These are phyloP conservation scores for Chrysina gloriosa DNA, from an alignment of 2,888 invertebrate species.

Conservation along the genomic window DNA sequence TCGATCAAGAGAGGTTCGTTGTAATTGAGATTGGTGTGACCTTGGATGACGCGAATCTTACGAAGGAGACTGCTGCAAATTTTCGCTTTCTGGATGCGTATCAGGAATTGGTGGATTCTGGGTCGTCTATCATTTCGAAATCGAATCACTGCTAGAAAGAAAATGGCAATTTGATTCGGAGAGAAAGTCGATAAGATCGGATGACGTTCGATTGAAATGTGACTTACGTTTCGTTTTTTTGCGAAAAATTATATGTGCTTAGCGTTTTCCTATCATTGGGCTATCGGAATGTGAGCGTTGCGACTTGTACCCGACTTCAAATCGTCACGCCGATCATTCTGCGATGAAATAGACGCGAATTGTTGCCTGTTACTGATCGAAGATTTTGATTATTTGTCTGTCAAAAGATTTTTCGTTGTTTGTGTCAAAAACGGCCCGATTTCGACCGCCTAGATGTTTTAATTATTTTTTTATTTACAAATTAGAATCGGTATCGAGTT, in stretches of 20 bases:
- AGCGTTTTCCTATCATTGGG: too few relatives aligned
- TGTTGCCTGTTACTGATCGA: constrained; percentile 24
- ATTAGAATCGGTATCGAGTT: not conserved
- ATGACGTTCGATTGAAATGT: too few relatives aligned
- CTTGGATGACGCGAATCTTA: constrained; percentile 32
- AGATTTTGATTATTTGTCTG: constrained; percentile 30
- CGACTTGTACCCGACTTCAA: not conserved
- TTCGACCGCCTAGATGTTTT: constrained; percentile 9
- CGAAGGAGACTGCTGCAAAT: constrained; percentile 32
- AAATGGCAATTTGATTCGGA: too few relatives aligned
- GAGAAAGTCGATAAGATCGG: too few relatives aligned
- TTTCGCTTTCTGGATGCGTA: constrained; percentile 1
- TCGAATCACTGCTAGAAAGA: too few relatives aligned
- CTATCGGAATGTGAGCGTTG: not conserved
- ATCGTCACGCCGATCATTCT: not conserved
- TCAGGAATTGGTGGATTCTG: constrained; percentile 15
- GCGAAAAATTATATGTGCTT: too few relatives aligned
- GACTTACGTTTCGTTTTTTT: too few relatives aligned
- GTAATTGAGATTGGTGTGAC: constrained; percentile 27
- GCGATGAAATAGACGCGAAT: not conserved
- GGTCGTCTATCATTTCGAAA: not conserved
- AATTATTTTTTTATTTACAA: not conserved
- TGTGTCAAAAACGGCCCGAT: constrained; percentile 16
- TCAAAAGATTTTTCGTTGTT: constrained; percentile 32
- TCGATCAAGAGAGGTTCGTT: constrained; percentile 32